Base-by-base conservation (phyloP, 2,113 vertebrate genomes). In the Corapipo altera region DNA sequence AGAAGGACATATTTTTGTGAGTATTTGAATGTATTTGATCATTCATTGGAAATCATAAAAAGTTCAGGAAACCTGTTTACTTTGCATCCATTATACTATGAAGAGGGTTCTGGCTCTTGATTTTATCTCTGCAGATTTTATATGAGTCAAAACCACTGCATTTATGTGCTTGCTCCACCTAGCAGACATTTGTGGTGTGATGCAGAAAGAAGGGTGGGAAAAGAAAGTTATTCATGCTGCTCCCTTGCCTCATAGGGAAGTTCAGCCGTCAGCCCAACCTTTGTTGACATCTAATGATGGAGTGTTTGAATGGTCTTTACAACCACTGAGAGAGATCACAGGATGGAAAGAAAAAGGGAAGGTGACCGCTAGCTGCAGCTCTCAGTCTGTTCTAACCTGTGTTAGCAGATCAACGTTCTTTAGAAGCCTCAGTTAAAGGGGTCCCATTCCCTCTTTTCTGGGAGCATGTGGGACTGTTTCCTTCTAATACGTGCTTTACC, bases 1-100 rank as follows among this genome's bases (percentile, higher is more conserved):
- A 92, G 88, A 89, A 74, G 76, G 55, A 65, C 27, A 3, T 87
- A 28, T 15, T 82, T 88, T 65, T 82, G 46, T 87, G 90, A 95
- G 52, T 92, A 67, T 19, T 76, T 88, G 69, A 93, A 54, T 96
- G 59, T 96, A 73, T 96, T 74, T 93, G 71, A 24, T 78, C 80
- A 72, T 94, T 92, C 46, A 23, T 44, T 78, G 65, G 66, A 91
- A 93, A 66, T 79, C 23, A 59, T 67, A 89, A 66, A 67, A 69
- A 43, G n/a, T 85, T 88, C 52, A 55, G 76, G 76, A 93, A 90
- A 78, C 19, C 7, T 79, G 18, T 88, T 77, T 93, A 35, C 28
- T 77, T 78, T 90, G 39, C 32, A 80, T 90, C 55, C 14, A 3
- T 91, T 84, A 6, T 77, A 19, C 19, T 35, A 3, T 39, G 65